Percentiles rank a stretch among this genome's conserved stretches.
Evolutionary conservation across 2,888 invertebrate species (phyloP).

Genomic region (Malthinus flaveolus): DNA sequence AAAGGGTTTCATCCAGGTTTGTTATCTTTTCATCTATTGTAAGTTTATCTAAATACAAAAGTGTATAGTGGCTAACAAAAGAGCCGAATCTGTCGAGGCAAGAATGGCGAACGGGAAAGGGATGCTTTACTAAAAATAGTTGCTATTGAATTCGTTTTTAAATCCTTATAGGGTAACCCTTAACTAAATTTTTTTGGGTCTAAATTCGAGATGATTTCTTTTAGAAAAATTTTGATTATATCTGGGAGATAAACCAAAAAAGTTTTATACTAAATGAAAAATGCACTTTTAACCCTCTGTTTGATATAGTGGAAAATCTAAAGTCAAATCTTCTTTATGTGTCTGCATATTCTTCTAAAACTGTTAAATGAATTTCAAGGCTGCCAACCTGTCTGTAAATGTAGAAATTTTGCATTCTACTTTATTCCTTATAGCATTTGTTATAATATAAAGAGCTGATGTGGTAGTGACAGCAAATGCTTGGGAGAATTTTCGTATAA

Average conservation of each 20-base stretch:
- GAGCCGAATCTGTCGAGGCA: slow-evolving; percentile 23
- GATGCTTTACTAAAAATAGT: slow-evolving; percentile 34
- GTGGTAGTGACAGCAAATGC: slow-evolving; percentile 16
- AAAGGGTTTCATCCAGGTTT: slow-evolving; percentile 44
- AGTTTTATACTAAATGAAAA: slow-evolving; percentile 10
- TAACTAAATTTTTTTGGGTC: no score
- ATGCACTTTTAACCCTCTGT: slow-evolving; percentile 7
- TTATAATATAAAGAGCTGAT: slow-evolving; percentile 21
- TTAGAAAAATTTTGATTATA: no score
- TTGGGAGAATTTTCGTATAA: slow-evolving; percentile 14
- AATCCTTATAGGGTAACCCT: slow-evolving; percentile 26
- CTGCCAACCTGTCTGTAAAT: slow-evolving; percentile 28
- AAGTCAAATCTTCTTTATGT: no score
- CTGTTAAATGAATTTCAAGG: slow-evolving; percentile 28
- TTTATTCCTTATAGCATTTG: slow-evolving; percentile 12
- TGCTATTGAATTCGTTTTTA: slow-evolving; percentile 34
- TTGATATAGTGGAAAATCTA: no score
- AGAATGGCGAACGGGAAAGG: slow-evolving; percentile 32
- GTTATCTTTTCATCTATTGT: slow-evolving; percentile 42
- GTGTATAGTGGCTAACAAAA: slow-evolving; percentile 36
- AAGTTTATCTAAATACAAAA: slow-evolving; percentile 40
- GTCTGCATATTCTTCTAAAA: slow-evolving; percentile 19
- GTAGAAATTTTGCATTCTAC: slow-evolving; percentile 25
- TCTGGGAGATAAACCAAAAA: background rate
- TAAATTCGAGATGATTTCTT: no score